phyloP scores from a whole-genome alignment of 2,113 vertebrate genomes.

The Telmatochromis brachygnathus region DNA sequence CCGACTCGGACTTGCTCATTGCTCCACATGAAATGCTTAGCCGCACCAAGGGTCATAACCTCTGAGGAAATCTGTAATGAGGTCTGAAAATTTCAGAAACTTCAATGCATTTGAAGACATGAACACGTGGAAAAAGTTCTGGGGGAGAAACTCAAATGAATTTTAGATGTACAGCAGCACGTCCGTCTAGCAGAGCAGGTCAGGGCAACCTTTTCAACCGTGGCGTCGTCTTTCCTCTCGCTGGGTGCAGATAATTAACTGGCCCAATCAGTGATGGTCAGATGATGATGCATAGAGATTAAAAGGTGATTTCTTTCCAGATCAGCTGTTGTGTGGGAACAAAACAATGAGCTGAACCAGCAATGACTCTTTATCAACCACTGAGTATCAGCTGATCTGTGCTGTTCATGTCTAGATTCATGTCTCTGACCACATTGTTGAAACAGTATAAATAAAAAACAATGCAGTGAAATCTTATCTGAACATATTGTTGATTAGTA shows the following conservation, averaged over 20 bases:
- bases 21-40: background rate
- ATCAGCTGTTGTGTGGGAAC: background rate
- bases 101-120: background rate
- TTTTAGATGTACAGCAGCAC: background rate
- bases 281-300: background rate
- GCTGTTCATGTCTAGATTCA: rapidly evolving
- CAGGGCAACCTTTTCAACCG: background rate
- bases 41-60: background rate
- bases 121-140: rapidly evolving
- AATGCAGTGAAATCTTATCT: background rate
- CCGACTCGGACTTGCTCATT: background rate
- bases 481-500: background rate
- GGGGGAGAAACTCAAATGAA: background rate
- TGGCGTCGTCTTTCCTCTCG: background rate
- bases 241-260: background rate
- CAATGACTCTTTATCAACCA: background rate
- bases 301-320: background rate
- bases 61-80: background rate
- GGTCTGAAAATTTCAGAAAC: background rate
- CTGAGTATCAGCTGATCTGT: background rate
- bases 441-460: rapidly evolving
- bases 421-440: background rate
- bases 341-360: background rate
- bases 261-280: background rate
- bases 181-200: background rate